A percentile compares a stretch with the other conserved stretches of the same genome.
These are phyloP conservation scores for Protula sp. DNA, from an alignment of 2,888 invertebrate species.

Conservation along the genomic window DNA sequence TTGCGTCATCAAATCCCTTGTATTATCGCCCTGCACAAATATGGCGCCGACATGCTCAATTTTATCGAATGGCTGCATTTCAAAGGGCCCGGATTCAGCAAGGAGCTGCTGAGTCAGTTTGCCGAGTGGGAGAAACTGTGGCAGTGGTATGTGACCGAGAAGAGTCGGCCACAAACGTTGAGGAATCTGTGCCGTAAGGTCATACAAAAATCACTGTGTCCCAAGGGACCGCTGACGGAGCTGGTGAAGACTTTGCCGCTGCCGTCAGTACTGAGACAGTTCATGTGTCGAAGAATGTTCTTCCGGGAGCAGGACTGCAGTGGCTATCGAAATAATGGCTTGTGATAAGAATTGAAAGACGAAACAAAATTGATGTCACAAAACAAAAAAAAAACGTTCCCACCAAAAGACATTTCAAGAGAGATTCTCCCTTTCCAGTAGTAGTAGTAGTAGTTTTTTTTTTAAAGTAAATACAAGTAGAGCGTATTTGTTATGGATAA, in stretches of 20 bases:
- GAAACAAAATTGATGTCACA: no score
- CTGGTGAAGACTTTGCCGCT: slow-evolving; percentile 41
- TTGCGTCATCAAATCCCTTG: slow-evolving; percentile 48
- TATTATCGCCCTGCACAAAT: slow-evolving; percentile 43
- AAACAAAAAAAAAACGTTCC: no score
- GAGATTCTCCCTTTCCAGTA: no score
- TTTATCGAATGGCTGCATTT: slow-evolving; percentile 51
- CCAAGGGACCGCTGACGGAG: slow-evolving; percentile 35
- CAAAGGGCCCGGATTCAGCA: slow-evolving; percentile 47
- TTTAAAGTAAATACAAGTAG: no score
- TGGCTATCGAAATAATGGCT: not conserved
- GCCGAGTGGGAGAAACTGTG: slow-evolving; percentile 29
- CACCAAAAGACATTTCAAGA: no score
- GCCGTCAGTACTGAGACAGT: slow-evolving; percentile 44
- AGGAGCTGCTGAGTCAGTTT: slow-evolving; percentile 29
- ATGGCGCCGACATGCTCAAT: slow-evolving; percentile 54
- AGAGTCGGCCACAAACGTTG: slow-evolving; percentile 44
- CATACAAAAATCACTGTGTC: slow-evolving; percentile 41
- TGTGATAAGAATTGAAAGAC: no score
- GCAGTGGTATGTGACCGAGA: slow-evolving; percentile 43
- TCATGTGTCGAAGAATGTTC: slow-evolving; percentile 45
- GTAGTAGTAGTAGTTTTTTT: no score
- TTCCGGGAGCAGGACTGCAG: slow-evolving; percentile 25
- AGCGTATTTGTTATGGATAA: no score
- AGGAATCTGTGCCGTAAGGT: slow-evolving; percentile 51